Base-by-base conservation (phyloP, 1,140 invertebrate genomes). In the Brevipalpus yothersi region DNA sequence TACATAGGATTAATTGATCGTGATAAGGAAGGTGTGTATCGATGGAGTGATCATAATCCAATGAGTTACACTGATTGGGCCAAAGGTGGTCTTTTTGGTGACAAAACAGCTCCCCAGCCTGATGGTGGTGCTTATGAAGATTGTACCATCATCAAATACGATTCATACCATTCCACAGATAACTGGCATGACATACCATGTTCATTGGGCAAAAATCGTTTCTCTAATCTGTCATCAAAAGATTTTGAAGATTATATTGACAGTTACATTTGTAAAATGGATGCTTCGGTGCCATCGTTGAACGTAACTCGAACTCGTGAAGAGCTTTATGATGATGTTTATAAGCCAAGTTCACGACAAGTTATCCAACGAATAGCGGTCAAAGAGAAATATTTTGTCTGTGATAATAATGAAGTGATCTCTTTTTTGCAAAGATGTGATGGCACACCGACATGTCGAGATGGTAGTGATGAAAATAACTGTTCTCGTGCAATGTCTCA, bases 61-160 rank as follows among this genome's bases (percentile, higher is more conserved):
- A 68, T 68, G 67, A 66, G 63, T 53, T 68, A 67, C 43, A 65
- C 67, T 53, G 67, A 68, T 51, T 68, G 67, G 67, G 66, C 66
- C 58, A 12, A 19, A 9, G 41, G n/a, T 39, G 23, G 41, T 17
- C 39, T 19, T 45, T 15, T 53, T 53, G 41, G 51, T 59, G 12
- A 53, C 4, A 63, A 59, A 23, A 23, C 53, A 53, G 13, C 60
- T 9, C 59, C 65, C 45, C 66, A 68, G 60, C 67, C 67, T 13
- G 66, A 68, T 49, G 67, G 67, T 41, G 67, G 67, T 23, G 66
- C 68, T 4, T 68, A 63, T 47, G 66, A 68, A 62, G 67, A 67
- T 53, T 68, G 67, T 57, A 68, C 67, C 4, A 63, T 68, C 42
- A 51, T 68, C 8, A 49, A 65, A 17, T 60, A 67, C 39, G 61